Evolutionary conservation across 2,797 vertebrate species (phyloP).

Genomic region (Molossus alvarezi): DNA sequence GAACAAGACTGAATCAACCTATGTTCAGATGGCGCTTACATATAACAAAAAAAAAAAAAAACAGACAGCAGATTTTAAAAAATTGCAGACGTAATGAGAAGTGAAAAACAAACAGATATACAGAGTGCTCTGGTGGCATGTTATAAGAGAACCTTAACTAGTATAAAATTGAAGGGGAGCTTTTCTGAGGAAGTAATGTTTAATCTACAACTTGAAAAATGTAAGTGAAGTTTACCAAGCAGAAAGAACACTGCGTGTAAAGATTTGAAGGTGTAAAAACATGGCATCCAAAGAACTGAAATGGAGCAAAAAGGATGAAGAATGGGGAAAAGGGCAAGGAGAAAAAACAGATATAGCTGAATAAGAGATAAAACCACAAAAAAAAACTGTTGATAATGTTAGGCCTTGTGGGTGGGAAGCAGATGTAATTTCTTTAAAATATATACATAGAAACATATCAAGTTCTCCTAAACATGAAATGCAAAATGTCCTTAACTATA

Average conservation of each 20-base stretch:
- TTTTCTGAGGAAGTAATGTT: not conserved
- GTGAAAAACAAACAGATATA: not conserved
- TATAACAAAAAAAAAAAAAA: not conserved
- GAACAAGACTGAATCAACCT: not conserved
- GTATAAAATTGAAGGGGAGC: not conserved
- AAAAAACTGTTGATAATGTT: not conserved
- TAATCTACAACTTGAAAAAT: not conserved
- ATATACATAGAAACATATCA: not conserved
- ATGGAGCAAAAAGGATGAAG: not conserved
- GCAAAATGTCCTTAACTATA: not conserved
- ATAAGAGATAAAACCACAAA: not conserved
- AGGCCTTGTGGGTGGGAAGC: not conserved
- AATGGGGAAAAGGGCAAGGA: not conserved
- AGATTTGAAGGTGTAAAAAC: not conserved
- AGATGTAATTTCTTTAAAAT: not conserved
- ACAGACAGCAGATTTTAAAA: not conserved
- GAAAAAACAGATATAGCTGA: not conserved
- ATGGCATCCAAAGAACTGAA: not conserved
- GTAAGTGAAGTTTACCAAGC: not conserved
- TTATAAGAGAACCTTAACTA: not conserved
- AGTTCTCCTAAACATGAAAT: not conserved
- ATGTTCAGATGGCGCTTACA: not conserved
- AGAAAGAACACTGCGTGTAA: not conserved
- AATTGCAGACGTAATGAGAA: not conserved
- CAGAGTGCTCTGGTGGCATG: not conserved